These are phyloP conservation scores for Plusia festucae DNA, from an alignment of 2,888 invertebrate genomes.

Conservation along the genomic window DNA sequence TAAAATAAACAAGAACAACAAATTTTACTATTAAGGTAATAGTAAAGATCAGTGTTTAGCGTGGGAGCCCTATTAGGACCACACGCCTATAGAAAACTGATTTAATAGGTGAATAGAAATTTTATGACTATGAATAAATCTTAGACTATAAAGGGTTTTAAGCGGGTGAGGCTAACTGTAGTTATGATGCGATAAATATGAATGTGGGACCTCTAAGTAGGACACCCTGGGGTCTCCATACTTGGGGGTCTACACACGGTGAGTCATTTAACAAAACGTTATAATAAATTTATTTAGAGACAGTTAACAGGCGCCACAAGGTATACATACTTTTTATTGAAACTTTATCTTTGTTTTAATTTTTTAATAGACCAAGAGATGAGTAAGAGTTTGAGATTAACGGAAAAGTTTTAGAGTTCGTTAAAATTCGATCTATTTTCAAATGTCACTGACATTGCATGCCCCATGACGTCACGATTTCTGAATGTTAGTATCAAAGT, in stretches of 20 bases:
- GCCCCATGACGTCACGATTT: not conserved
- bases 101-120: slow-evolving; percentile 43
- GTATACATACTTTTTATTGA: slow-evolving; percentile 14
- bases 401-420: not conserved
- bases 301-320: slow-evolving; percentile 34
- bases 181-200: slow-evolving; percentile 41
- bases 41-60: slow-evolving; percentile 26
- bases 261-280: slow-evolving; percentile 47
- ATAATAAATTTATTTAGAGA: slow-evolving; percentile 50
- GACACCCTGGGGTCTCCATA: slow-evolving; percentile 28
- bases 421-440: slow-evolving; percentile 1
- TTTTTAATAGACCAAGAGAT: not conserved
- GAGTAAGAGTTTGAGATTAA: not conserved
- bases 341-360: slow-evolving; percentile 18
- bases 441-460: slow-evolving; percentile 4
- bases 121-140: slow-evolving; percentile 49
- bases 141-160: slow-evolving; percentile 29
- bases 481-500: not conserved
- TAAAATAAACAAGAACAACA: slow-evolving; percentile 25
- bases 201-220: slow-evolving; percentile 24
- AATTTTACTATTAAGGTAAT: slow-evolving; percentile 9
- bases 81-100: slow-evolving; percentile 26
- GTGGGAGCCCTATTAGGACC: slow-evolving; percentile 48
- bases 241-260: slow-evolving; percentile 47
- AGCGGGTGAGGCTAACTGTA: slow-evolving; percentile 23